A percentile compares a stretch with the other conserved stretches of the same genome.
These are phyloP conservation scores for Poeciliopsis paucimaculata DNA, from an alignment of 2,797 vertebrate genomes.

Conservation along the genomic window DNA sequence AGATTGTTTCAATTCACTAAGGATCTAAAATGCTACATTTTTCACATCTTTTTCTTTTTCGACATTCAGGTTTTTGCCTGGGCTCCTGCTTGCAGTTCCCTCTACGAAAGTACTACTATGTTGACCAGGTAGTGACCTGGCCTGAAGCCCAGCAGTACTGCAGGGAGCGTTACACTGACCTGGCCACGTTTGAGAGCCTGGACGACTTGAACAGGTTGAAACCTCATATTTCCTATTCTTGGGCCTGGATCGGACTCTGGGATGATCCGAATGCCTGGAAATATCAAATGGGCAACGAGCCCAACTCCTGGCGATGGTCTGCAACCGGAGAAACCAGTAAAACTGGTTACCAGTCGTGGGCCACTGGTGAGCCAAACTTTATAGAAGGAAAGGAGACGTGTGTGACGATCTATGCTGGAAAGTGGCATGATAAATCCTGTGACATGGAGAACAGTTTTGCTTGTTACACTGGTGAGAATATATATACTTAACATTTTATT, in stretches of 20 bases:
- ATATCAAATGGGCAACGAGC: background rate
- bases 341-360: constrained; percentile 18
- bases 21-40: background rate
- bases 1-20: background rate
- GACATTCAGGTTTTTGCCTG: constrained; percentile 21
- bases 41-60: too few relatives aligned
- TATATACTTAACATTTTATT: background rate
- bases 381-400: fast-evolving
- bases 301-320: constrained; percentile 56
- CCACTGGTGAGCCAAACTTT: background rate
- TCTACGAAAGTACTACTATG: background rate
- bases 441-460: fast-evolving
- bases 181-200: constrained; percentile 27
- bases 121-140: background rate
- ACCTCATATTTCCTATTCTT: fast-evolving
- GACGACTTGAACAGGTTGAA: constrained; percentile 5
- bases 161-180: constrained; percentile 34
- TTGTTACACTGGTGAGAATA: constrained; percentile 41
- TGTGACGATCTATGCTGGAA: fast-evolving
- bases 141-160: constrained; percentile 21
- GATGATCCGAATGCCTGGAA: constrained; percentile 37
- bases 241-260: constrained; percentile 48
- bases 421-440: background rate
- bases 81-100: background rate
- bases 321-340: background rate